Evolutionary conservation across 2,113 vertebrate species (phyloP), one percentile per base, ranked within the genome.

Genomic region (Dromas ardeola): DNA sequence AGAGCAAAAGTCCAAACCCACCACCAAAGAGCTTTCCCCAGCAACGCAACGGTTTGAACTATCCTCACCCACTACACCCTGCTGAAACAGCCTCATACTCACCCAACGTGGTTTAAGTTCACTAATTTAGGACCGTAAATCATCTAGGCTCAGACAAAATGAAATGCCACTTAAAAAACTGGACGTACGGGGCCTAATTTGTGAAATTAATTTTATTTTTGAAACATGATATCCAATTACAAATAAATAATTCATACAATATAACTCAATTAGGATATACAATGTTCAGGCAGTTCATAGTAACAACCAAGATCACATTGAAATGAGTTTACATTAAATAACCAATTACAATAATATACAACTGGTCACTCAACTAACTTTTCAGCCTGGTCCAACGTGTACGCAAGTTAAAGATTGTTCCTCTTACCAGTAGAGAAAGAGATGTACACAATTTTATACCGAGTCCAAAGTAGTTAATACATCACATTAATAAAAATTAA

Each of bases 211-310:
- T 90, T 98, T 98, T 98, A 98, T 98, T 98, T 97, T 97, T 98
- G 94, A 98, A 98, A 97, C 85, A 95, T 94, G 88, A 95, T 95
- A 94, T 91, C 94, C 98, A 98, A 97, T 98, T 98, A 98, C 98
- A 98, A 98, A 98, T 98, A 98, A 99, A 98, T 98, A 98, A 98
- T 93, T 76, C 95, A 98, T 90, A 98, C 96, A 98, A 94, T 90
- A 98, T 94, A 97, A 98, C 96, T 97, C 94, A 95, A 84, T 97
- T 95, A 90, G 93, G 96, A 98, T 96, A 95, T 83, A 98, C 94
- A 96, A 86, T 67, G 96, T 72, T 95, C 97, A 85, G 95, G 58
- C 86, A 97, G 93, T 87, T 97, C 97, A 96, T 61, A 94, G 78
- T 50, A 95, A 91, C 83, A 96, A 97, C 86, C 94, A 90, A 98